Evolutionary conservation across 1,140 invertebrate species (phyloP).

Genomic region (Bombus turneri): DNA sequence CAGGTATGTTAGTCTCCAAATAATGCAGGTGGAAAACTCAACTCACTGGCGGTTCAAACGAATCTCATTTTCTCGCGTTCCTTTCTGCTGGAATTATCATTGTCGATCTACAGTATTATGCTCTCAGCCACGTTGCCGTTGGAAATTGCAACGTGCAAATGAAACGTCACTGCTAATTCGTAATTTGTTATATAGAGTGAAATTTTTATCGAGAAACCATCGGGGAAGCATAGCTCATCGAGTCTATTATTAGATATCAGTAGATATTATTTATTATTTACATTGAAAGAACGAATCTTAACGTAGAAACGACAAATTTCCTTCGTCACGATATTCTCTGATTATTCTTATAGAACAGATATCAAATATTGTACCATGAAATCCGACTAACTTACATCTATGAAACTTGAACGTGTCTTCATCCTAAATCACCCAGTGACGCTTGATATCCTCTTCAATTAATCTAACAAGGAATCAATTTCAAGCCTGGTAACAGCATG

Average conservation of each 20-base stretch:
- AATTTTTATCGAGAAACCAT: neutral
- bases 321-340: neutral
- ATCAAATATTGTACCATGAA: no score
- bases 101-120: neutral
- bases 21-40: slow-evolving; percentile 1
- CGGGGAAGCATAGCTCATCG: neutral
- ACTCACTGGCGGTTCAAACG: neutral
- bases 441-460: slow-evolving; percentile 40
- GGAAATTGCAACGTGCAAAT: neutral
- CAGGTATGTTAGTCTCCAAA: slow-evolving; percentile 36
- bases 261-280: no score
- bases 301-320: neutral
- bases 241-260: neutral
- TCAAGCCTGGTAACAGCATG: slow-evolving; percentile 10
- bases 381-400: neutral
- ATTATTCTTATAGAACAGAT: neutral
- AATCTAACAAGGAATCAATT: slow-evolving; percentile 51
- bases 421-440: slow-evolving; percentile 48
- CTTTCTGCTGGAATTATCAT: neutral
- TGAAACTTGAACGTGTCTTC: neutral
- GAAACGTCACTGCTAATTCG: neutral
- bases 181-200: neutral
- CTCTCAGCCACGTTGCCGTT: neutral
- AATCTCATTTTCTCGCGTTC: slow-evolving; percentile 14
- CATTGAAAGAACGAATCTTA: neutral